Percentiles rank a stretch among this genome's conserved stretches.
Evolutionary conservation across 2,888 invertebrate species (phyloP).

Genomic region (Caenorhabditis sinica): DNA sequence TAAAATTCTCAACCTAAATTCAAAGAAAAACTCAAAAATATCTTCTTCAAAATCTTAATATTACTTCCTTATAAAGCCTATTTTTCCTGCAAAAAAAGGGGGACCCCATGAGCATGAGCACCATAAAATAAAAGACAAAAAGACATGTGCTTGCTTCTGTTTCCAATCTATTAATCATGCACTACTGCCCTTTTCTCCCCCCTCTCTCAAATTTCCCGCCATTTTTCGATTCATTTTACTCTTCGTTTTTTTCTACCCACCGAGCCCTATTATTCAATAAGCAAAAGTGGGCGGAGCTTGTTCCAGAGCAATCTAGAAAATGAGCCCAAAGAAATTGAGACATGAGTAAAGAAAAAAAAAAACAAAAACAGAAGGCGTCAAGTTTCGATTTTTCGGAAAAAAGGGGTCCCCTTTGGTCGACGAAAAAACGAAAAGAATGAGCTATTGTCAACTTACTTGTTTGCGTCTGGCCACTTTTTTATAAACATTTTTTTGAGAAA

Average conservation of each 20-base stretch:
- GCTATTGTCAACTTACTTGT: slow-evolving; percentile 10
- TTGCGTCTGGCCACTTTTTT: not conserved
- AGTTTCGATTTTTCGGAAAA: slow-evolving; percentile 8
- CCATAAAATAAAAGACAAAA: slow-evolving; percentile 20
- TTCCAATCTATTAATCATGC: slow-evolving; percentile 62
- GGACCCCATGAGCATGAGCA: not conserved
- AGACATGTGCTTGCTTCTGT: not conserved
- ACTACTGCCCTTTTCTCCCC: slow-evolving; percentile 42
- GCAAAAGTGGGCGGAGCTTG: not conserved
- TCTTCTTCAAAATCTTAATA: not conserved
- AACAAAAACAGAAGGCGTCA: not conserved
- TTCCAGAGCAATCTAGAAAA: not conserved
- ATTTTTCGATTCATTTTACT: not conserved
- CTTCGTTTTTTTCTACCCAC: too few relatives aligned
- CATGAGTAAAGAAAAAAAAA: not conserved
- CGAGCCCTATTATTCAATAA: not conserved
- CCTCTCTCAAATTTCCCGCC: not conserved
- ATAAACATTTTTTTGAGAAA: slow-evolving; percentile 11
- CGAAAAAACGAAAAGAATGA: not conserved
- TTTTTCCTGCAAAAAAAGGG: not conserved
- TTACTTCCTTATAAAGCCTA: not conserved
- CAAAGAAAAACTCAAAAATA: too few relatives aligned
- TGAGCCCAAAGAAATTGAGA: not conserved
- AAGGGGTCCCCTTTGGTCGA: not conserved
- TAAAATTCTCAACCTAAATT: too few relatives aligned